Conservation (phyloP, 2,113 vertebrate species). For the Perognathus longimembris region DNA sequence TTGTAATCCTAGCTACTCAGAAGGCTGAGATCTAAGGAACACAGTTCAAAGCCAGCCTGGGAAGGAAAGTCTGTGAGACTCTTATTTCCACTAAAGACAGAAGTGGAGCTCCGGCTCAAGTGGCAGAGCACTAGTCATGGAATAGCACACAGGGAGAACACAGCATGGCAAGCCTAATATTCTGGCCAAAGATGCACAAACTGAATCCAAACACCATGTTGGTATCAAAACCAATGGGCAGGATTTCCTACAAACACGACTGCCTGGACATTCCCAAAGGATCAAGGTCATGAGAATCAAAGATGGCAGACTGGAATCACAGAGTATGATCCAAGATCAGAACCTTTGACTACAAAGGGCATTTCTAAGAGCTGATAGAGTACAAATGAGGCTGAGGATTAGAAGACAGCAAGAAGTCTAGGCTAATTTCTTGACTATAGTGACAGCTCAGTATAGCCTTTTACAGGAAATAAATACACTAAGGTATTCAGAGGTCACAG, state of each 20-base stretch:
- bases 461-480: background rate
- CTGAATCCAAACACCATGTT: background rate
- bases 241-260: background rate
- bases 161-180: background rate
- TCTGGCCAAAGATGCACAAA: background rate
- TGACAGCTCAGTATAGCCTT: background rate
- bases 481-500: background rate
- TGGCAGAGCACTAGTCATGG: no score
- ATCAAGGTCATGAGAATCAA: background rate
- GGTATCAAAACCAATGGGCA: background rate
- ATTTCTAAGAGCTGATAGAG: accelerated
- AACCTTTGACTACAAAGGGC: background rate
- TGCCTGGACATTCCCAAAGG: background rate
- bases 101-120: no score
- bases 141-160: background rate
- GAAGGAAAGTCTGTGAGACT: no score
- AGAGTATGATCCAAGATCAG: accelerated
- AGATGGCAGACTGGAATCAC: background rate
- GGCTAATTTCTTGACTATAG: background rate
- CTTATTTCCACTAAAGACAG: no score
- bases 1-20: no score
- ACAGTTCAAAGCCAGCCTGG: no score
- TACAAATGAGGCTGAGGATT: accelerated
- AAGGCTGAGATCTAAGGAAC: no score
- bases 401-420: accelerated